Conservation (phyloP, 92 coral and sea anemone genomes). For the Pocillopora grandis region DNA sequence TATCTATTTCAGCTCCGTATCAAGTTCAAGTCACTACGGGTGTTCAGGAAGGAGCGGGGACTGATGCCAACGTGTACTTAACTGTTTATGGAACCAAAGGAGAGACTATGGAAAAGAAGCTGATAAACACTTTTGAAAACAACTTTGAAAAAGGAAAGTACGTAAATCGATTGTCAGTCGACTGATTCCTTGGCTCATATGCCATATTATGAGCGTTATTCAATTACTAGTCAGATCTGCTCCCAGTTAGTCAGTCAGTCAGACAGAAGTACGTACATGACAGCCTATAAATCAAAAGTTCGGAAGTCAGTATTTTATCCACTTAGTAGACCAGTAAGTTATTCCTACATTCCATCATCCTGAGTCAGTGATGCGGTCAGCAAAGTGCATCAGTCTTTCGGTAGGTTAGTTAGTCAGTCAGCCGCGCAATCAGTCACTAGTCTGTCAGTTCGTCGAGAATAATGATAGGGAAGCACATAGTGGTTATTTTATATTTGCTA, state of each 20-base stretch:
- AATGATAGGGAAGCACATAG: too few relatives aligned
- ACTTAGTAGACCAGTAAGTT: too few relatives aligned
- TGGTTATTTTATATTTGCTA: too few relatives aligned
- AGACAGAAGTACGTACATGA: too few relatives aligned
- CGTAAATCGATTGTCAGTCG: slow-evolving; percentile 2
- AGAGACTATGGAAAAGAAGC: slow-evolving; percentile 1
- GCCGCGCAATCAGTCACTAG: not conserved
- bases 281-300: too few relatives aligned
- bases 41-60: slow-evolving; percentile 19
- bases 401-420: not conserved
- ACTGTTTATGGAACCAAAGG: slow-evolving; percentile 30
- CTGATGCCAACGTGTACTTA: slow-evolving; percentile 37
- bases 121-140: not conserved
- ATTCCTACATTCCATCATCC: too few relatives aligned
- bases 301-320: too few relatives aligned
- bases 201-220: too few relatives aligned
- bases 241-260: too few relatives aligned
- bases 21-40: slow-evolving; percentile 26
- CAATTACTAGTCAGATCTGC: too few relatives aligned
- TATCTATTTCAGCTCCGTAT: not conserved
- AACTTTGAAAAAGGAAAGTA: slow-evolving; percentile 43
- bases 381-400: not conserved
- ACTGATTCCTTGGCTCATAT: not conserved
- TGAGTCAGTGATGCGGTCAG: not conserved
- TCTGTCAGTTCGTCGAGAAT: too few relatives aligned